These are phyloP conservation scores for Ianthella basta DNA, from an alignment of 37 sponge, comb jelly and placozoan genomes.

Conservation along the genomic window DNA sequence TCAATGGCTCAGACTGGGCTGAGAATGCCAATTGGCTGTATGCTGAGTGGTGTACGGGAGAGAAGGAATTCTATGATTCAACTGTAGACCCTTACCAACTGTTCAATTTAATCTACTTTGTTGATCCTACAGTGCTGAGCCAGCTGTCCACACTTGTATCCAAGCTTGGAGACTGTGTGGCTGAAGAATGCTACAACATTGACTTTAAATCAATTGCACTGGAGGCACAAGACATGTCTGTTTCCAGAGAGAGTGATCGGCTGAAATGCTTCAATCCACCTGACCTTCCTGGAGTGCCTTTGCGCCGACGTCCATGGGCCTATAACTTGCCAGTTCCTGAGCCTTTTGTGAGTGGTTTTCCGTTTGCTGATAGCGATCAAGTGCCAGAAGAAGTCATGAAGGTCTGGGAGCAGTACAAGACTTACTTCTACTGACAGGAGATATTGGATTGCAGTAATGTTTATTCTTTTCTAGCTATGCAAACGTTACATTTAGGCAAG, in stretches of 20 bases:
- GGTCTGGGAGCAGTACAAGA: conserved; percentile 38
- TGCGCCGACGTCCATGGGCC: background rate
- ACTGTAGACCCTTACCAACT: conserved; percentile 49
- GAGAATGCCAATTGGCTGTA: conserved; percentile 69
- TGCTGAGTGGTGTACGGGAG: conserved; percentile 80
- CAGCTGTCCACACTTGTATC: conserved; percentile 39
- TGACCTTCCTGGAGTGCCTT: conserved; percentile 37
- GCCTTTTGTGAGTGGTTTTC: conserved; percentile 45
- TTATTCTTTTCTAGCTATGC: background rate
- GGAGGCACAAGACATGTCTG: background rate
- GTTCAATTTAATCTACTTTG: conserved; percentile 26
- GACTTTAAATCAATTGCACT: conserved; percentile 7
- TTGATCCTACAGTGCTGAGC: conserved; percentile 10
- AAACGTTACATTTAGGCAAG: too few species aligned
- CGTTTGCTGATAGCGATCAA: conserved; percentile 58
- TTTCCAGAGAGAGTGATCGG: background rate
- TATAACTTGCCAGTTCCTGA: background rate
- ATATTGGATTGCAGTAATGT: too few species aligned
- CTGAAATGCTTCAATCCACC: conserved; percentile 62
- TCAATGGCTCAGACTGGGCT: conserved; percentile 71
- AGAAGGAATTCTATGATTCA: conserved; percentile 67
- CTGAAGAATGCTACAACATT: conserved; percentile 49
- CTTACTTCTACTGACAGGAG: background rate
- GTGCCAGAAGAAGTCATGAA: conserved; percentile 34
- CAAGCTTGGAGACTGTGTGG: conserved; percentile 45